Evolutionary conservation across 2,888 invertebrate species (phyloP), one percentile per base, ranked within the genome.

Genomic region (Lasiommata megera): DNA sequence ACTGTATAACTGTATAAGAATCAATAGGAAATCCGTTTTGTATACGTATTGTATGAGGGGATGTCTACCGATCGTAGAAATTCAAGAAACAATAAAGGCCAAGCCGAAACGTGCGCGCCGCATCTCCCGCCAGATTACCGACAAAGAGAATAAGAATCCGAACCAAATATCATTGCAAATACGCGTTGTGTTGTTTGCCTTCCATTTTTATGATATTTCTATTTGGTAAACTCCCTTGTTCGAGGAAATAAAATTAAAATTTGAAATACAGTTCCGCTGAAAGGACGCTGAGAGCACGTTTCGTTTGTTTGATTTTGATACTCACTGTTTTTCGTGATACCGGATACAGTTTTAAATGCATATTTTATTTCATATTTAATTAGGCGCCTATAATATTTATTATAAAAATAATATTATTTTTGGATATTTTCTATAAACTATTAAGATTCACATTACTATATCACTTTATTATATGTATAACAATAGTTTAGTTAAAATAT

Each of bases 61-160:
- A 59, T 60, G 51, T 57, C 47, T 55, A 56, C 54, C 64, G 72
- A 68, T 69, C 66, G 65, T 64, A 60, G 69, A 77, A 80, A 82
- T 80, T 70, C 78, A 83, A 88, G 85, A 83, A 84, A 84, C 79
- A 88, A 87, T 74, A 82, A 72, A 75, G 72, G 72, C 72, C 73
- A 74, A 69, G 66, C 68, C 76, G 69, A 79, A 70, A 84, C 90
- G 89, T 89, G 90, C 80, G 82, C 72, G 76, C 70, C 71, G 70
- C 72, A 67, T 66, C 74, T 73, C 72, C 75, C 75, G 69, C 62
- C 76, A 88, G 89, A 88, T 89, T 89, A 89, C 65, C 72, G 66
- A 72, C 80, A 80, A 83, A 84, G 87, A 82, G 82, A 83, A 79
- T 76, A 82, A 86, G 85, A 82, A 80, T 77, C 73, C 76, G 74